These are phyloP conservation scores for Xenopus petersii DNA, from an alignment of 2,797 vertebrate genomes.

Conservation along the genomic window DNA sequence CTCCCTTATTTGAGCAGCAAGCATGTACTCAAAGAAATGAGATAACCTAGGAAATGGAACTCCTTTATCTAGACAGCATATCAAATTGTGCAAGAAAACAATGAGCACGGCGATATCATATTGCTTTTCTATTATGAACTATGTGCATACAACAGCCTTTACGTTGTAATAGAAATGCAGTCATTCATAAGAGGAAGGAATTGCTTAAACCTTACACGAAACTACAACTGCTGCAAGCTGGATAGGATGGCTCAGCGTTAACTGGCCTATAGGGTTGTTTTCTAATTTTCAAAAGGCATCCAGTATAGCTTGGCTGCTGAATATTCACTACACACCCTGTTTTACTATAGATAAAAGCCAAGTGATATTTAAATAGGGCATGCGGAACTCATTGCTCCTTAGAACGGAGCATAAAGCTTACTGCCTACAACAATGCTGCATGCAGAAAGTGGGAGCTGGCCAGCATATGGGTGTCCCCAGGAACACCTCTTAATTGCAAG, in stretches of 20 bases:
- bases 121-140: slow-evolving; percentile 14
- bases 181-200: background rate
- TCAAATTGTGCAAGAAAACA: slow-evolving; percentile 24
- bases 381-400: no score
- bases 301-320: no score
- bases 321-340: no score
- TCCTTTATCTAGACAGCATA: slow-evolving; percentile 27
- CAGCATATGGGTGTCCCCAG: no score
- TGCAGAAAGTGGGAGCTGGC: no score
- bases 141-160: background rate
- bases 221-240: background rate
- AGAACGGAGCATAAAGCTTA: no score
- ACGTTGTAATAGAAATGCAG: background rate
- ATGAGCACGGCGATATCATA: slow-evolving; percentile 17
- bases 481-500: no score
- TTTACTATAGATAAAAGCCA: no score
- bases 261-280: background rate
- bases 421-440: no score
- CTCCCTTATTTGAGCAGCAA: slow-evolving; percentile 47
- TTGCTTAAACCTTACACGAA: background rate
- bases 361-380: no score
- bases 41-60: slow-evolving; percentile 37
- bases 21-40: slow-evolving; percentile 32
- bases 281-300: no score
- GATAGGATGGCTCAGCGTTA: background rate